These are phyloP conservation scores for Ageneiosus marmoratus DNA, from an alignment of 2,113 vertebrate species.

Conservation along the genomic window DNA sequence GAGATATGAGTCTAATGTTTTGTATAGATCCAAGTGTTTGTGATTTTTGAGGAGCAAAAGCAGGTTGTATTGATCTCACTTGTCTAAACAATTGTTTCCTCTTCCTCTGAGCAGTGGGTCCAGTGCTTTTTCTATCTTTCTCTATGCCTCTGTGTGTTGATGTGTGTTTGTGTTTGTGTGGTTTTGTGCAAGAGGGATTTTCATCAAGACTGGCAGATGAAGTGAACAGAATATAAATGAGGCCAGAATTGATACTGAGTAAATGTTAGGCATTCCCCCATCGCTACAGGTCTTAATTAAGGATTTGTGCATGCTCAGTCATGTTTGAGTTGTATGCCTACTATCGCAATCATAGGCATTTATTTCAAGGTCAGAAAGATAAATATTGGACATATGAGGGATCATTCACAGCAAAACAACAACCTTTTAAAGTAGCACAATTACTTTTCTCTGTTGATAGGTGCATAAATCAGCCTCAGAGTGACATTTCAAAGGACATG, in stretches of 20 bases:
- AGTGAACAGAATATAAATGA: conserved; percentile 25
- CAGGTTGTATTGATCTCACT: conserved; percentile 59
- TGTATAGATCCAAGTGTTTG: conserved; percentile 15
- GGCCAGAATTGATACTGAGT: conserved; percentile 18
- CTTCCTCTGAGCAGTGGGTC: conserved; percentile 19
- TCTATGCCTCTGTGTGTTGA: conserved; percentile 22
- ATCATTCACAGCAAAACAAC: conserved; percentile 27
- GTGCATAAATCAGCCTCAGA: neutral
- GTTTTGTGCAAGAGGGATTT: neutral
- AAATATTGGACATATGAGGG: conserved; percentile 3
- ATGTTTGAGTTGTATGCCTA: neutral
- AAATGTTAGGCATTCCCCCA: conserved; percentile 21
- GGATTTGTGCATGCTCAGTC: conserved; percentile 22
- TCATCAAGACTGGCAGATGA: conserved; percentile 10
- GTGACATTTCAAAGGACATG: neutral
- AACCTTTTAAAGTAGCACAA: conserved; percentile 28
- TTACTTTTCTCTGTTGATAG: conserved; percentile 21
- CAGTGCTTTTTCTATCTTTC: conserved; percentile 35
- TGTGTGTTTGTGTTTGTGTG: conserved; percentile 23
- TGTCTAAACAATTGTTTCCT: conserved; percentile 28
- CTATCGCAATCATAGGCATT: conserved; percentile 24
- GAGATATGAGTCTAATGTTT: conserved; percentile 5
- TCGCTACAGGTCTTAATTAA: conserved; percentile 20
- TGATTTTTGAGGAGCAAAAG: conserved; percentile 60
- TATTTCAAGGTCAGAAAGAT: conserved; percentile 21